Conservation (phyloP, 2,113 vertebrate species). For the Rousettus leschenaultii region DNA sequence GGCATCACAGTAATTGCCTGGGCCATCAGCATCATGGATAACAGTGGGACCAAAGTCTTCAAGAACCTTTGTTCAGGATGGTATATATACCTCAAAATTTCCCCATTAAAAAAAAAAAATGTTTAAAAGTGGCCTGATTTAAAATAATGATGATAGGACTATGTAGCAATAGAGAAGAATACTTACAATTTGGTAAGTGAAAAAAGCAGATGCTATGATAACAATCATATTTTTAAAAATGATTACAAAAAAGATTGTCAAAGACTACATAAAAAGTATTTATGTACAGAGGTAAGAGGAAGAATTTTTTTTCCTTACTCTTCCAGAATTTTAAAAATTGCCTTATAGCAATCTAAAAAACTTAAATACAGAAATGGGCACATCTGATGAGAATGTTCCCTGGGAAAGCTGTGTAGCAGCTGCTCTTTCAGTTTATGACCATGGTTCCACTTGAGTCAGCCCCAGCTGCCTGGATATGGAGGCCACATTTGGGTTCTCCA, state of each 20-base stretch:
- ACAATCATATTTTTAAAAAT: not conserved
- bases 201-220: not conserved
- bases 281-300: not conserved
- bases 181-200: not conserved
- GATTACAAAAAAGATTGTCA: not conserved
- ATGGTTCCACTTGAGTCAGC: not conserved
- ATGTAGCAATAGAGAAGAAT: not conserved
- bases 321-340: not conserved
- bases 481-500: constrained; percentile 44
- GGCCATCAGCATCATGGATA: not conserved
- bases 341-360: not conserved
- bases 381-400: not conserved
- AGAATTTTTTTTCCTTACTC: not conserved
- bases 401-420: constrained; percentile 49
- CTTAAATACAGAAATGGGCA: not conserved
- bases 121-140: not conserved
- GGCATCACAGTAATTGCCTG: not conserved
- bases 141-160: not conserved
- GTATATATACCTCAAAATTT: not conserved
- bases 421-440: not conserved
- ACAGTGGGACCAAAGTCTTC: not conserved
- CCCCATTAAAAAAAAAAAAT: not conserved
- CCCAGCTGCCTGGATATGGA: constrained; percentile 42
- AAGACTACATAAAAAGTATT: not conserved
- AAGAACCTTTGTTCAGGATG: not conserved